phyloP scores from a whole-genome alignment of 2,797 vertebrate genomes.

The Chloroceryle inda region DNA sequence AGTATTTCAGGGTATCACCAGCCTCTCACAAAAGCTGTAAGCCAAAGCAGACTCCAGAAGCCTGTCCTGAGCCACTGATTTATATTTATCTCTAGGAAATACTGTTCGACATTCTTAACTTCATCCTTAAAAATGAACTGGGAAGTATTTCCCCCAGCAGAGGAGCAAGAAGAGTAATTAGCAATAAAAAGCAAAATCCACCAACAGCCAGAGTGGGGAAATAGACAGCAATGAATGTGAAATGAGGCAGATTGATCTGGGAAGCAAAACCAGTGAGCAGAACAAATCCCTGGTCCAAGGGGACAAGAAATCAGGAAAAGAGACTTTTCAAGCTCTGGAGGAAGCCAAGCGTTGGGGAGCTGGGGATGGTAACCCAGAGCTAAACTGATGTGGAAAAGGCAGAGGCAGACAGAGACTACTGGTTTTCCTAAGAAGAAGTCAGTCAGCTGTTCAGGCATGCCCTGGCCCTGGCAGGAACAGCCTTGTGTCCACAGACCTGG shows the following conservation, averaged over 20 bases:
- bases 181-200: neutral
- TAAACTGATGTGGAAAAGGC: neutral
- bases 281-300: neutral
- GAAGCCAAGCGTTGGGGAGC: fast-evolving
- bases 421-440: fast-evolving
- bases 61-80: neutral
- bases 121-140: neutral
- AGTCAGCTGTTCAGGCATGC: fast-evolving
- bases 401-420: neutral
- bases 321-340: neutral
- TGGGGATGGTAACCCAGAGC: neutral
- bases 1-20: neutral
- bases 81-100: neutral
- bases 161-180: neutral
- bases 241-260: neutral
- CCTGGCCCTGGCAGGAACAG: fast-evolving
- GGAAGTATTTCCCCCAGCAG: neutral
- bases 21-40: neutral
- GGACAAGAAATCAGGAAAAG: neutral
- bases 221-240: neutral
- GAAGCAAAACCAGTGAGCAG: neutral
- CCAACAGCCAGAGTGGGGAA: neutral
- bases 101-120: neutral
- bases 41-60: neutral
- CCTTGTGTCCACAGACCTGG: neutral